phyloP scores from a whole-genome alignment of 2,797 vertebrate genomes.

The Darevskia mixta region DNA sequence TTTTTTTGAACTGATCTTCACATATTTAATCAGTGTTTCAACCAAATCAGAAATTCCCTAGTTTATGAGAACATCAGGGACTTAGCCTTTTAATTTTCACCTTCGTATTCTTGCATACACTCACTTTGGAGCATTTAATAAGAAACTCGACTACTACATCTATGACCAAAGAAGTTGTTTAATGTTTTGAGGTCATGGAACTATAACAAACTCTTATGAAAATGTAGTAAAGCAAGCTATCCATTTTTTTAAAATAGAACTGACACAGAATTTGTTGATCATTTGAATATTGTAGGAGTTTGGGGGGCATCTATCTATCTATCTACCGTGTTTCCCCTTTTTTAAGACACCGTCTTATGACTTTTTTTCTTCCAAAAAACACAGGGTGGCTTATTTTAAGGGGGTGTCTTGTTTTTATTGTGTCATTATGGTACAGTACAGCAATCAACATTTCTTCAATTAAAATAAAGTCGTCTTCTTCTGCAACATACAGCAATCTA shows the following conservation, averaged over 20 bases:
- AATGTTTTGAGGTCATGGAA: not conserved
- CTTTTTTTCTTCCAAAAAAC: no score
- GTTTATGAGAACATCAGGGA: not conserved
- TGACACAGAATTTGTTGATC: not conserved
- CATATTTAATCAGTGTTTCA: conserved; percentile 56
- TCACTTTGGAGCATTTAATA: not conserved
- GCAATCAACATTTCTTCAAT: no score
- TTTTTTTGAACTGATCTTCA: conserved; percentile 64
- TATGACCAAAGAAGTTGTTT: not conserved
- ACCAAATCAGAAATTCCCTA: conserved; percentile 61
- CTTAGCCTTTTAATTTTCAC: conserved; percentile 31
- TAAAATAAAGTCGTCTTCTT: no score
- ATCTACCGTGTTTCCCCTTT: no score
- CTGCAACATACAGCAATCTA: no score
- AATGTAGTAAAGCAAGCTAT: not conserved
- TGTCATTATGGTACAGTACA: no score
- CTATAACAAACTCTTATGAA: not conserved
- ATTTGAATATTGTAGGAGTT: not conserved
- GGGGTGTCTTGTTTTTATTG: no score
- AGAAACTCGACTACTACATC: no score
- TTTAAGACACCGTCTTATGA: no score
- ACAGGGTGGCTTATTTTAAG: no score
- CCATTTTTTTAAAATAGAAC: not conserved
- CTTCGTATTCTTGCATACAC: not conserved
- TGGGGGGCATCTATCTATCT: no score